phyloP scores from a whole-genome alignment of 1,140 invertebrate genomes.

The Archegozetes longisetosus region DNA sequence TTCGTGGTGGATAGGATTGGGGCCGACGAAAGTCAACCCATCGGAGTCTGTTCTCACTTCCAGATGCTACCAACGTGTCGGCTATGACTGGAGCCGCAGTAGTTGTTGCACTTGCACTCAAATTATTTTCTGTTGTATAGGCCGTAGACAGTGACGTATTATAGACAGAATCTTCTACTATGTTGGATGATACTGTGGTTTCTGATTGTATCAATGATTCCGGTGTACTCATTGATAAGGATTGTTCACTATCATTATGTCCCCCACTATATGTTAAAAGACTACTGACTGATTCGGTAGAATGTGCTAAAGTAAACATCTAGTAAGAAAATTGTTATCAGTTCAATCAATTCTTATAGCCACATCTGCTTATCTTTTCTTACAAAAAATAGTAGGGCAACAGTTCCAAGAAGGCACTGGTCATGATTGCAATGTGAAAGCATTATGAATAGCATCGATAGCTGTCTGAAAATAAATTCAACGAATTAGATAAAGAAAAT shows the following conservation, averaged over 20 bases:
- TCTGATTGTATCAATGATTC: constrained; percentile 1
- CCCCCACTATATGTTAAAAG: neutral
- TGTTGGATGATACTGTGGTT: constrained; percentile 7
- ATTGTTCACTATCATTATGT: neutral
- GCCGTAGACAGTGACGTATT: neutral
- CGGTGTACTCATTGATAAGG: neutral
- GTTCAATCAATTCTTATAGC: too few relatives aligned
- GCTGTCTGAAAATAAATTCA: too few relatives aligned
- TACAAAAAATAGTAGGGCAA: neutral
- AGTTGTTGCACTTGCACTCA: neutral
- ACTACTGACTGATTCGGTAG: neutral
- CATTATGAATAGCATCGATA: neutral
- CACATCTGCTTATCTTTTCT: too few relatives aligned
- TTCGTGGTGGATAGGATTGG: constrained; percentile 13
- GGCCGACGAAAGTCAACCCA: constrained; percentile 15
- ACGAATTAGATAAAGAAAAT: too few relatives aligned
- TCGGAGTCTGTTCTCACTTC: constrained; percentile 41
- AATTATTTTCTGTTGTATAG: neutral
- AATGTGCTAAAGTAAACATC: neutral
- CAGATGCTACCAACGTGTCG: constrained; percentile 36
- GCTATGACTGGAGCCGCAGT: neutral
- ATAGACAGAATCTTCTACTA: neutral
- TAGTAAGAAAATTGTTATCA: neutral
- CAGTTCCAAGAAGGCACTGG: neutral
- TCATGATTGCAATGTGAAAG: neutral